Evolutionary conservation across 1,140 invertebrate genomes (phyloP).

Genomic region (Ridgeia piscesae): DNA sequence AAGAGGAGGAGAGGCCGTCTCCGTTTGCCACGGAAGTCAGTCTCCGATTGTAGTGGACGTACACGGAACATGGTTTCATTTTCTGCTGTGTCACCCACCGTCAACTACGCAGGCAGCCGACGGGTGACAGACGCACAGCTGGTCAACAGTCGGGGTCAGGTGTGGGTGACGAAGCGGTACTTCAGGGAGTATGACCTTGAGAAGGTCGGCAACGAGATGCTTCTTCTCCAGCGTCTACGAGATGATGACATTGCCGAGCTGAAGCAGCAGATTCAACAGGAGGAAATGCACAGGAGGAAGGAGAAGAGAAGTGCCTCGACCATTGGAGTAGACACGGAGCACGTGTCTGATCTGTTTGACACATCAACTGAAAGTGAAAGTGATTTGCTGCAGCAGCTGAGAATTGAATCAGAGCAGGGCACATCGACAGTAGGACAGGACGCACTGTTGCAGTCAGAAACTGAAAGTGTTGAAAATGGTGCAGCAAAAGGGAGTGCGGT

Average conservation of each 20-base stretch:
- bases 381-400: background rate
- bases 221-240: background rate
- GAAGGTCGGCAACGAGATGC: conserved; percentile 8
- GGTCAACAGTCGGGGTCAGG: background rate
- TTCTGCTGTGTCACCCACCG: background rate
- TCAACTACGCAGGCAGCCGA: background rate
- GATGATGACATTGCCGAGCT: conserved; percentile 16
- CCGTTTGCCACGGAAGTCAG: background rate
- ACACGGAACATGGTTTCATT: background rate
- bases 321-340: background rate
- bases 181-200: conserved; percentile 25
- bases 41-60: background rate
- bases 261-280: conserved; percentile 20
- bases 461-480: too few species aligned
- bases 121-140: background rate
- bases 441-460: too few species aligned
- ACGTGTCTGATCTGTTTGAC: background rate
- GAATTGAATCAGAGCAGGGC: too few species aligned
- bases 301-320: background rate
- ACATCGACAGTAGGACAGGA: too few species aligned
- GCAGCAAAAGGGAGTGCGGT: too few species aligned
- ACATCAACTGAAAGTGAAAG: background rate
- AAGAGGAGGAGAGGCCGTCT: background rate
- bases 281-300: background rate
- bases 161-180: conserved; percentile 20